Evolutionary conservation across 2,797 vertebrate species (phyloP).

Genomic region (Coendou prehensilis): DNA sequence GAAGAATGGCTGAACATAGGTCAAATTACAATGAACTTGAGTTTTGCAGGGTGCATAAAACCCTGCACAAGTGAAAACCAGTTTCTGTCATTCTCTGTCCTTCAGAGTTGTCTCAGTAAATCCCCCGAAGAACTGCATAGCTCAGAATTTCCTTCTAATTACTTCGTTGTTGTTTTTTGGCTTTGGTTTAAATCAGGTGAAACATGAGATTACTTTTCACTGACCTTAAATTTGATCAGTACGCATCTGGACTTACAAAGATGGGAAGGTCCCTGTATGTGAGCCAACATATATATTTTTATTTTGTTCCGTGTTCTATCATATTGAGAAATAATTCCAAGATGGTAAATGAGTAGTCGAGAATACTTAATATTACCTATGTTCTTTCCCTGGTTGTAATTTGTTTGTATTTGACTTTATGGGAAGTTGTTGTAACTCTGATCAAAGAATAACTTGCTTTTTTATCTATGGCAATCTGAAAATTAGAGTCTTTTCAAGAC

Average conservation of each 20-base stretch:
- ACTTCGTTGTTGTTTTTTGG: slow-evolving; percentile 20
- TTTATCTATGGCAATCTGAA: slow-evolving; percentile 43
- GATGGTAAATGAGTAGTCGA: neutral
- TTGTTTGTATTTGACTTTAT: slow-evolving; percentile 66
- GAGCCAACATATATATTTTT: slow-evolving; percentile 44
- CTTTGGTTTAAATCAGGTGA: slow-evolving; percentile 44
- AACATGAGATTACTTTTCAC: slow-evolving; percentile 32
- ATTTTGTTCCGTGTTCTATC: slow-evolving; percentile 40
- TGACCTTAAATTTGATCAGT: slow-evolving; percentile 50
- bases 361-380: slow-evolving; percentile 12
- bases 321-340: slow-evolving; percentile 57
- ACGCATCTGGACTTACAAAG: slow-evolving; percentile 13
- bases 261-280: neutral
- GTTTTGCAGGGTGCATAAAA: slow-evolving; percentile 39
- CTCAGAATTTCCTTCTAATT: slow-evolving; percentile 25
- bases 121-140: neutral
- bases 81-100: neutral
- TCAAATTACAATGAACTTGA: neutral
- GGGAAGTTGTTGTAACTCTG: slow-evolving; percentile 44
- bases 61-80: neutral
- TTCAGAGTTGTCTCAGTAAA: slow-evolving; percentile 47
- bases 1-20: neutral
- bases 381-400: neutral
- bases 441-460: slow-evolving; percentile 40
- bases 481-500: slow-evolving; percentile 23